Evolutionary conservation across 1,140 invertebrate genomes (phyloP), one percentile per base, ranked within the genome.

Genomic region (Meloidogyne chitwoodi): DNA sequence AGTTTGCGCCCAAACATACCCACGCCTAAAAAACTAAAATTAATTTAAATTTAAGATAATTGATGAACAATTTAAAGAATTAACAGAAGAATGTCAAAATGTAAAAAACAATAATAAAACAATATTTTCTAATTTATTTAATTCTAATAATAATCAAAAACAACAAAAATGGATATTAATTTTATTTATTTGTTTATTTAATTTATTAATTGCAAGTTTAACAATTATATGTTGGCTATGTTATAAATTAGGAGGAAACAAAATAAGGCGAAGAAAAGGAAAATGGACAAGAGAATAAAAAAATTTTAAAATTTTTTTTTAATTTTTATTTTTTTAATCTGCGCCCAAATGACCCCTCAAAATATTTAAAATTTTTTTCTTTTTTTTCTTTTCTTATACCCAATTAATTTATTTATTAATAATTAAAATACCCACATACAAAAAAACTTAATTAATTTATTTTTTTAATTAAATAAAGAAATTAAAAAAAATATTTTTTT

Each of bases 61-160:
- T 12, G 81, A 82, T 62, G 81, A 82, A 22, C 67, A 82, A 29
- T 84, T 82, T 66, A 74, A 77, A 1, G 80, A 84, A 29, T 31
- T 84, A 29, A 64, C 72, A 16, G 80, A 84, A 26, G 83, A 83
- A 64, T 72, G 12, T 69, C 64, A 31, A n/a, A 19, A 38, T 16
- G 12, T 8, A 0, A 34, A 34, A 70, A 70, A 70, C 1, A 63
- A 63, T 70, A 34, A 29, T n/a, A 6, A 11, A 44, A 19, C 14
- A 70, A 65, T 26, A 31, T 24, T 56, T 48, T n/a, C 26, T n/a
- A 24, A 76, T 34, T 38, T 77, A 22, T 69, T n/a, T 12, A 31
- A n/a, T n/a, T n/a, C n/a, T 11, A n/a, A 31, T 26, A 5, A 27
- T 8, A 34, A 34, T n/a, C 19, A 4, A 56, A 19, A 56, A 56